Percentiles rank a stretch among this genome's conserved stretches.
Conservation (phyloP, 2,797 vertebrate genomes). For the Protosalanx chinensis region DNA sequence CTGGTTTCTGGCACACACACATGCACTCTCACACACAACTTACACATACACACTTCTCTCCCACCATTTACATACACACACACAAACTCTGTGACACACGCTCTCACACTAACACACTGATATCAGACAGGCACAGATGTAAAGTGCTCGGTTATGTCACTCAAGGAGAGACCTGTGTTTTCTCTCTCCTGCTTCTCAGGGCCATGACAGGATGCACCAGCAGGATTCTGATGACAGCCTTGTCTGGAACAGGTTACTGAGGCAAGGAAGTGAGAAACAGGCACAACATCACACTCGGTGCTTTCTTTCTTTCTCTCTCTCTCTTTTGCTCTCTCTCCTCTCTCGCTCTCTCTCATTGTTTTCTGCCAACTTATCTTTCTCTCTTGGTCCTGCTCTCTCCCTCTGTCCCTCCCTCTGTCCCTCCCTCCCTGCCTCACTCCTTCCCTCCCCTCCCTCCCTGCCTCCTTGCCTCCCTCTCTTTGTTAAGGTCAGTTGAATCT, state of each 20-base stretch:
- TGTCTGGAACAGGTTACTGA: no score
- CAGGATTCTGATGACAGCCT: no score
- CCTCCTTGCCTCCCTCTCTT: no score
- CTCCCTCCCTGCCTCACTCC: no score
- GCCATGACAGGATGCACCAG: no score
- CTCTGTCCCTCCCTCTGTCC: no score
- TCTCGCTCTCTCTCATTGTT: not conserved
- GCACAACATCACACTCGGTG: not conserved
- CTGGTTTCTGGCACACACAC: conserved; percentile 3
- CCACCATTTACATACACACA: no score
- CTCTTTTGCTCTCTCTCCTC: not conserved
- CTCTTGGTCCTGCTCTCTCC: no score
- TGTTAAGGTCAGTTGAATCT: conserved; percentile 57
- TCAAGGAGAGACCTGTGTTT: not conserved
- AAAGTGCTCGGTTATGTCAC: conserved; percentile 7
- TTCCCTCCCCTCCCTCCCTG: no score
- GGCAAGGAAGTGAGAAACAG: no score
- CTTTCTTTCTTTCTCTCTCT: not conserved
- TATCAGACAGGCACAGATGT: conserved; percentile 27
- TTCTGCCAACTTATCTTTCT: not conserved
- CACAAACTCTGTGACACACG: not conserved
- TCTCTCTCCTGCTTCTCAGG: not conserved
- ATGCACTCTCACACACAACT: no score
- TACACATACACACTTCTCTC: no score
- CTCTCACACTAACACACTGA: not conserved